phyloP scores from a whole-genome alignment of 2,888 invertebrate genomes.

The Cyaniris semiargus region DNA sequence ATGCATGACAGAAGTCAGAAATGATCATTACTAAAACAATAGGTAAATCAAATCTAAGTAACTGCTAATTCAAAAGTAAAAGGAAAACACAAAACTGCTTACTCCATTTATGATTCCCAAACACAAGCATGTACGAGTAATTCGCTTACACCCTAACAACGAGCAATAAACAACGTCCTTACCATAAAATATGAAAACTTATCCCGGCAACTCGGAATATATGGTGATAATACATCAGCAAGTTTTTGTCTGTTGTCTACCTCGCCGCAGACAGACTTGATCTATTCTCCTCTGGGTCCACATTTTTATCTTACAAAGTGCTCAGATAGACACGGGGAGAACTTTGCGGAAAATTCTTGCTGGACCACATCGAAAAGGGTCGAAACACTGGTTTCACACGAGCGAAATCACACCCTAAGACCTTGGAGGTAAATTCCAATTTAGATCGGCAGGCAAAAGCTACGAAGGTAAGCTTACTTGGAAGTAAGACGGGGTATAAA shows the following conservation, averaged over 20 bases:
- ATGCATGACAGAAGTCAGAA: too few relatives aligned
- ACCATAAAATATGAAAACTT: conserved; percentile 13
- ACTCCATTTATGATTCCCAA: not conserved
- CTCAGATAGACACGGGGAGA: conserved; percentile 76
- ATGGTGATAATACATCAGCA: conserved; percentile 47
- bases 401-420: conserved; percentile 38
- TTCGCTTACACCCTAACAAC: not conserved
- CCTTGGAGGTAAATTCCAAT: conserved; percentile 36
- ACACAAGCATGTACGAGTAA: conserved; percentile 11
- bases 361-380: conserved; percentile 43
- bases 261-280: conserved; percentile 66
- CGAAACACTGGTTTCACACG: conserved; percentile 38
- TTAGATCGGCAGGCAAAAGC: conserved; percentile 45
- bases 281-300: conserved; percentile 72
- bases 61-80: not conserved
- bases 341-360: conserved; percentile 76
- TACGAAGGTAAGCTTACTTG: conserved; percentile 53
- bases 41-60: not conserved
- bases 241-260: conserved; percentile 63
- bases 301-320: conserved; percentile 80
- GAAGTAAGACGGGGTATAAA: conserved; percentile 68
- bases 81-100: not conserved
- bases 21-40: too few relatives aligned
- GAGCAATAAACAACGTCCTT: conserved; percentile 16
- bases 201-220: conserved; percentile 18